A percentile compares a stretch with the other conserved stretches of the same genome.
phyloP scores from a whole-genome alignment of 2,797 vertebrate species.

The Paramormyrops hopkinsi region DNA sequence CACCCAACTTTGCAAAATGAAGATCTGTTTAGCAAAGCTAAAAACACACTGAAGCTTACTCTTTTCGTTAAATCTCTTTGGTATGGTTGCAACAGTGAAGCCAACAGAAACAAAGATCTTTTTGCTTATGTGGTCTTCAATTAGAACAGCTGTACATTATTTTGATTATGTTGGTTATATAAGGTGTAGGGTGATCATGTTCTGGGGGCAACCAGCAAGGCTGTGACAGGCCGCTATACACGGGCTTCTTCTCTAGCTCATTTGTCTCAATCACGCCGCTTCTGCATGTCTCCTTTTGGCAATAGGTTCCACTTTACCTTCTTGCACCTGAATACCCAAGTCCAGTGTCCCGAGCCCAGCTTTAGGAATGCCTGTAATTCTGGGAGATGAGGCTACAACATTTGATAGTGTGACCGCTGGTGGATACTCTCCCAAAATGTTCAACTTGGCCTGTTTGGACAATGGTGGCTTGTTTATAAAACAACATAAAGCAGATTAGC shows the following conservation, averaged over 20 bases:
- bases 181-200: not conserved
- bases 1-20: not conserved
- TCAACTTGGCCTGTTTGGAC: not conserved
- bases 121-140: not conserved
- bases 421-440: not conserved
- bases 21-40: not conserved
- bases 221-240: too few relatives aligned
- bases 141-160: not conserved
- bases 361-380: not conserved
- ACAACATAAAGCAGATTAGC: not conserved
- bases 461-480: not conserved
- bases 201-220: not conserved
- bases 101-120: not conserved
- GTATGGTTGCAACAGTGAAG: not conserved
- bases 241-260: not conserved
- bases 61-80: not conserved
- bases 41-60: not conserved
- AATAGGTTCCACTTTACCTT: not conserved
- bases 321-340: not conserved
- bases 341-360: not conserved
- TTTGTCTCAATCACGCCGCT: not conserved
- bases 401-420: not conserved
- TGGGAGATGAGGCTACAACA: not conserved
- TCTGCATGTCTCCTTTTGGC: not conserved
- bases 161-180: not conserved